Base-by-base conservation (phyloP, 1,140 invertebrate genomes). In the Atta texana region DNA sequence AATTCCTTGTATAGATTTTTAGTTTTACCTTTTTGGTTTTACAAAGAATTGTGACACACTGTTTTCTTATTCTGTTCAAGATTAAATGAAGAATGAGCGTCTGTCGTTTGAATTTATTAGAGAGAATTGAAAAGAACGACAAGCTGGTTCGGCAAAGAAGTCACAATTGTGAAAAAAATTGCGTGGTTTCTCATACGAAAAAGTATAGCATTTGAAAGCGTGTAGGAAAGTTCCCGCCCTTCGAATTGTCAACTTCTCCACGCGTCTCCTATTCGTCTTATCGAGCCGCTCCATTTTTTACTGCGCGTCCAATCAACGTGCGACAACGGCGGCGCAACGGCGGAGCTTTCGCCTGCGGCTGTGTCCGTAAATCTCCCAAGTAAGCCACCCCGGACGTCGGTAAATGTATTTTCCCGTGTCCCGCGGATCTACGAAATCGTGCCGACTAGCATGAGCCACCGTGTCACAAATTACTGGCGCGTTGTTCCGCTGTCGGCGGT, bases 381-480 rank as follows among this genome's bases (percentile, higher is more conserved):
- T 84, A 84, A 84, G 80, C 80, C n/a, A 51, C 39, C 49, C 21
- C 24, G 77, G 49, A 55, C 28, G 77, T 63, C 55, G 69, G 69
- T 61, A 75, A 84, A 84, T 75, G 69, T 84, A 75, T 61, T 84
- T 84, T 75, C 44, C 55, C 80, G 55, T 84, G 80, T 84, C 69
- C 55, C 80, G 80, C 80, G 80, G 57, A 84, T 84, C 24, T 69
- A 44, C 80, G 53, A 74, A 63, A 31, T 57, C 39, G n/a, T 53
- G 53, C 80, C 57, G 24, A 24, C 53, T 74, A 59, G 80, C 80
- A 74, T 82, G 80, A 86, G 69, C 68, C 59, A 78, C 57, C 71
- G 85, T 92, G 85, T 91, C 81, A 76, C 84, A 88, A 86, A 90
- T 90, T 90, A 90, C 89, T 88, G 80, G 85, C 55, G 44, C 85